These are phyloP conservation scores for Lateolabrax maculatus DNA, from an alignment of 2,797 vertebrate species.

Conservation along the genomic window DNA sequence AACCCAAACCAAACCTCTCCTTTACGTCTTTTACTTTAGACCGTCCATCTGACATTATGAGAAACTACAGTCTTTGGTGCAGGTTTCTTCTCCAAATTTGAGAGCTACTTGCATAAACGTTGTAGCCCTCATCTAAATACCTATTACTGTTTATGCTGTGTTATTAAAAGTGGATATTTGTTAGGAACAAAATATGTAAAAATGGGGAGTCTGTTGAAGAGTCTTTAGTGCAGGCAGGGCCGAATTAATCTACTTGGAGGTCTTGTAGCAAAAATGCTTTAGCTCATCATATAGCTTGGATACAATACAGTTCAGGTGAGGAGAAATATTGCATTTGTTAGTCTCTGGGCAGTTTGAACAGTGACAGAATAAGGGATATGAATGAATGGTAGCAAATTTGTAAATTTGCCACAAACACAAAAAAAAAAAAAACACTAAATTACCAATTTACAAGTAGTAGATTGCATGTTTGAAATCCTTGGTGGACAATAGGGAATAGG, in stretches of 20 bases:
- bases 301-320: not conserved
- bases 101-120: not conserved
- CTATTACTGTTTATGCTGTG: not conserved
- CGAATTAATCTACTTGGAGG: not conserved
- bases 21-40: conserved; percentile 28
- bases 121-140: not conserved
- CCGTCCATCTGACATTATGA: not conserved
- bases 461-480: not conserved
- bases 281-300: not conserved
- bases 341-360: not conserved
- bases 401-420: not conserved
- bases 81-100: not conserved
- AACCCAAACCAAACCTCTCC: not conserved
- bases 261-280: not conserved
- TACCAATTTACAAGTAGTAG: too few relatives aligned
- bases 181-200: not conserved
- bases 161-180: not conserved
- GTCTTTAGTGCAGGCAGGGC: not conserved
- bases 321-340: not conserved
- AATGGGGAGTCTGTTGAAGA: not conserved
- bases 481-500: too few relatives aligned
- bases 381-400: not conserved
- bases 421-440: too few relatives aligned
- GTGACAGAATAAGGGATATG: not conserved
- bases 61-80: not conserved